A percentile compares a stretch with the other conserved stretches of the same genome.
phyloP scores from a whole-genome alignment of 2,888 invertebrate genomes.

The Cremastinae sp. region DNA sequence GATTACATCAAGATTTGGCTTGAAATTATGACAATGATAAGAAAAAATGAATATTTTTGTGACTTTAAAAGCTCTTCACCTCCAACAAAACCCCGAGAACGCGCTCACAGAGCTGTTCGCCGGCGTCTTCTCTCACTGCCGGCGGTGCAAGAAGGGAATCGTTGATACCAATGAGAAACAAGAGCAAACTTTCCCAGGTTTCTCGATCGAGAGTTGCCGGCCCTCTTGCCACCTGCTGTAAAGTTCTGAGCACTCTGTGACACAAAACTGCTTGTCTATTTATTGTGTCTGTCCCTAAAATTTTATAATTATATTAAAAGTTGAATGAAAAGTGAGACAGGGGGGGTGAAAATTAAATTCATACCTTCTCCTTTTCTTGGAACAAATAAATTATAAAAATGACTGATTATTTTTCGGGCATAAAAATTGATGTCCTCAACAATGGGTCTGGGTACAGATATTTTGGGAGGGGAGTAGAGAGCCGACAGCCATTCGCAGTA shows the following conservation, averaged over 20 bases:
- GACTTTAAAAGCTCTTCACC: slow-evolving; percentile 58
- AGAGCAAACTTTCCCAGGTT: slow-evolving; percentile 94
- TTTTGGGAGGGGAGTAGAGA: slow-evolving; percentile 90
- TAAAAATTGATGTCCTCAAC: slow-evolving; percentile 94
- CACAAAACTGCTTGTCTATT: slow-evolving; percentile 96
- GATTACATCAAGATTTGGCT: no score
- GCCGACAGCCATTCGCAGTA: slow-evolving; percentile 98
- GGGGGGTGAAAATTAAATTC: no score
- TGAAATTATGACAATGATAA: slow-evolving; percentile 29
- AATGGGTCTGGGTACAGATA: slow-evolving; percentile 94
- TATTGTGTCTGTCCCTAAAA: slow-evolving; percentile 91
- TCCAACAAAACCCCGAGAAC: slow-evolving; percentile 96
- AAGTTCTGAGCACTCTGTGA: slow-evolving; percentile 92
- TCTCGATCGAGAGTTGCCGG: slow-evolving; percentile 89
- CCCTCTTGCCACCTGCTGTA: slow-evolving; percentile 90
- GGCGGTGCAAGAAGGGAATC: slow-evolving; percentile 95
- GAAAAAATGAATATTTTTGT: slow-evolving; percentile 25
- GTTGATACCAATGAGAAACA: slow-evolving; percentile 94
- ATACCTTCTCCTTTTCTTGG: slow-evolving; percentile 96
- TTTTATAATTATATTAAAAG: not conserved
- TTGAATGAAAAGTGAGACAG: not conserved
- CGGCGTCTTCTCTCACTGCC: slow-evolving; percentile 96
- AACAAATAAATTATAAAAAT: slow-evolving; percentile 96
- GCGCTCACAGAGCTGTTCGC: slow-evolving; percentile 96
- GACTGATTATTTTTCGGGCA: slow-evolving; percentile 93